phyloP scores from a whole-genome alignment of 2,113 vertebrate genomes.

The Cyphomyrus discorhynchus region DNA sequence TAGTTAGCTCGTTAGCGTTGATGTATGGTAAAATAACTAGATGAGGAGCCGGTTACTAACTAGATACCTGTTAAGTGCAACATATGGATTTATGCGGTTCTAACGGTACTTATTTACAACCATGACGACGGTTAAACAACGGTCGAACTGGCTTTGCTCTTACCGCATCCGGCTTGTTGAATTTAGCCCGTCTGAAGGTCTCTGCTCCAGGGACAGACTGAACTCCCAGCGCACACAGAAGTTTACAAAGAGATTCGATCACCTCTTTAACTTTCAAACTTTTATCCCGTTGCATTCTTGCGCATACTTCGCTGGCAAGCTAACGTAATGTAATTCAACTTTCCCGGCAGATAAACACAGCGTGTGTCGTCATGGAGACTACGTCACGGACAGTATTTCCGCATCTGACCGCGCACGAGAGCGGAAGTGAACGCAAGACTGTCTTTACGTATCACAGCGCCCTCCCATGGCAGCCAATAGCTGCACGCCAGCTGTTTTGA shows the following conservation, averaged over 20 bases:
- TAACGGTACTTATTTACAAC: background rate
- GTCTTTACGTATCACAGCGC: background rate
- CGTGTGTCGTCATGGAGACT: constrained; percentile 2
- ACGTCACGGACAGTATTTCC: background rate
- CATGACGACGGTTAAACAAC: background rate
- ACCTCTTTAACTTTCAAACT: constrained; percentile 51
- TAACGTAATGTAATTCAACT: background rate
- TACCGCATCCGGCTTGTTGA: constrained; percentile 50
- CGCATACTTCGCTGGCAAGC: no score
- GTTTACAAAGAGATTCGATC: constrained; percentile 47
- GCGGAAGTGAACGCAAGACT: background rate
- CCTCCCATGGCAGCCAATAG: background rate
- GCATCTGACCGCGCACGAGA: background rate
- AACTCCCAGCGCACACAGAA: constrained; percentile 44
- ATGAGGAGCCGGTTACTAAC: background rate
- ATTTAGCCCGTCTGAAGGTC: constrained; percentile 60
- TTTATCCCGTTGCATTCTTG: constrained; percentile 46
- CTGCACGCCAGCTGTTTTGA: background rate
- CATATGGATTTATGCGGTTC: background rate
- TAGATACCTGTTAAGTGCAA: background rate
- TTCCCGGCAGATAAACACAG: constrained; percentile 32
- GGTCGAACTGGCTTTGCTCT: constrained; percentile 12
- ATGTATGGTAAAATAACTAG: background rate
- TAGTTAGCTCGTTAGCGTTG: background rate
- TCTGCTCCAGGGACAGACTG: constrained; percentile 50